Conservation (phyloP, 2,113 vertebrate species). For the Corvus hawaiiensis region DNA sequence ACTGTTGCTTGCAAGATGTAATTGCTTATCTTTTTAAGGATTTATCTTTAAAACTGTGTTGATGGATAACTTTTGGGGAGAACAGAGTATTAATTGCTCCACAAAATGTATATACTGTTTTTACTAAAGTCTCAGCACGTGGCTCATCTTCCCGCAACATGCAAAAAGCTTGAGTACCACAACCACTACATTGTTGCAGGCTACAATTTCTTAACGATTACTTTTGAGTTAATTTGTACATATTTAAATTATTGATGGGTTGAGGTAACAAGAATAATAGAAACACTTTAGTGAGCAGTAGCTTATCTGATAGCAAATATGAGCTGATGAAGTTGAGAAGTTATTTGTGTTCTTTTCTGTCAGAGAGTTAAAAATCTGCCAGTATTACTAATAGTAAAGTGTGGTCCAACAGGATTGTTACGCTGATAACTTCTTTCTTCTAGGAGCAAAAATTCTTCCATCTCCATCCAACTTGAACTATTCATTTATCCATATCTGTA, state of each 20-base stretch:
- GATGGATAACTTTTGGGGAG: background rate
- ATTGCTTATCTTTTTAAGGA: background rate
- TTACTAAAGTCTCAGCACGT: background rate
- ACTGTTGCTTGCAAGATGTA: background rate
- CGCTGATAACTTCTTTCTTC: background rate
- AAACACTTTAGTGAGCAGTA: background rate
- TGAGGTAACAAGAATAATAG: background rate
- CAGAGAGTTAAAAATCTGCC: background rate
- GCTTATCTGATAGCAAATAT: background rate
- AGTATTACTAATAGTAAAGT: background rate
- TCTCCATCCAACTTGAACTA: conserved; percentile 31
- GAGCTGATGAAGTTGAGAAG: background rate
- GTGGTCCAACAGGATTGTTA: background rate
- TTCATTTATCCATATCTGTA: conserved; percentile 2
- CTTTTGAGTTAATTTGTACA: background rate
- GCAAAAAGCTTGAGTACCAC: background rate
- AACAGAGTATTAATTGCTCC: background rate
- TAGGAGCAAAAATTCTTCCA: background rate
- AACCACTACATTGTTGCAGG: accelerated
- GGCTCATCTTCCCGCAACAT: accelerated
- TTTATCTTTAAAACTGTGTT: background rate
- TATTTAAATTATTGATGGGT: background rate
- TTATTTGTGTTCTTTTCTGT: background rate
- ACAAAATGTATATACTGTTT: background rate
- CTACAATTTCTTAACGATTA: background rate